Base-by-base conservation (phyloP, 2,888 invertebrate species). In the Spicauda simplicius region DNA sequence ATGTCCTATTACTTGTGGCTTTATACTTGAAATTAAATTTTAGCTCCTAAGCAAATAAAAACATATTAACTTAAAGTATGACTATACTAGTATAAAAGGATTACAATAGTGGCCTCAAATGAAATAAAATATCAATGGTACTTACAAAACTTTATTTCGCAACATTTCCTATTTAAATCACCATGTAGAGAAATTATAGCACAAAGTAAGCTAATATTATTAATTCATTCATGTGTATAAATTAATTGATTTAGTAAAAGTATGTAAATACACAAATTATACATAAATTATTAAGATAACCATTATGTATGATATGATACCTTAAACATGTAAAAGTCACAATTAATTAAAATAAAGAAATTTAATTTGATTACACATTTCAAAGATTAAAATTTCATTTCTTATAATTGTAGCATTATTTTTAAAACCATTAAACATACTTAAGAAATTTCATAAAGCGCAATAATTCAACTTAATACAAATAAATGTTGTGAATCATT, bases 141-240 rank as follows among this genome's bases (percentile, higher is more conserved):
- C 41, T 55, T 70, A 64, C 10, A 68, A 72, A 69, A 71, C 52
- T 64, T 69, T 65, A 60, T 64, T 67, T 25, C 14, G 57, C 33
- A 69, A 64, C 59, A 64, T 54, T 64, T 55, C 53, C 60, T 64
- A 54, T 69, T 64, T 20, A 64, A 60, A 60, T 59, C 45, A 59
- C 64, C 63, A 33, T 25, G 5, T 25, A 33, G 41, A 41, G 25
- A 66, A 60, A 66, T 60, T 2, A 55, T 55, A 60, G 30, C 19
- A 55, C 18, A 52, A 58, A 20, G 30, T 54, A 41, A 41, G 41
- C 41, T 50, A 53, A 57, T 62, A 54, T 53, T 62, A 54, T 53
- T 30, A 54, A 37, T 37, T 37, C 10, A 41, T 41, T 14, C 14
- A 41, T 3, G 14, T 41, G 2, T 53, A 59, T 53, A 65, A 58